phyloP scores from a whole-genome alignment of 2,797 vertebrate genomes.

The Sebastes steindachneri region DNA sequence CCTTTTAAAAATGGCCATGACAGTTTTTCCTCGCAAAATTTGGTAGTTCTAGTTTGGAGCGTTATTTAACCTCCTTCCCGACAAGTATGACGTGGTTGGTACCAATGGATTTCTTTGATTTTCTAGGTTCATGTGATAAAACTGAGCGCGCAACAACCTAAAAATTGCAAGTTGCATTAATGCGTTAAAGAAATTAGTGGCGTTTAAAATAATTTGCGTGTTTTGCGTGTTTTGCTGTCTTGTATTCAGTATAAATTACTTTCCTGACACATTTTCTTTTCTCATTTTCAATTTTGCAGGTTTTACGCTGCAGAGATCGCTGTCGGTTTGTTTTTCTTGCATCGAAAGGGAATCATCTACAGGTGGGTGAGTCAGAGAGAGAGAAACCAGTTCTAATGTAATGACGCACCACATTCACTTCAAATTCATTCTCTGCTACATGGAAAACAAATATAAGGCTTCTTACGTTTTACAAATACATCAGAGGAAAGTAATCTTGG shows the following conservation, averaged over 20 bases:
- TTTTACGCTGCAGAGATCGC: constrained; percentile 98
- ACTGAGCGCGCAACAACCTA: no score
- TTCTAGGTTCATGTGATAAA: no score
- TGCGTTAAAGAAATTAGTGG: no score
- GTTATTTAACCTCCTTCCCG: no score
- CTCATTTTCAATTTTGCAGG: constrained; percentile 75
- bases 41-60: no score
- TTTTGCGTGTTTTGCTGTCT: background rate
- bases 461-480: background rate
- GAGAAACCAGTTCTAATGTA: background rate
- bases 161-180: no score
- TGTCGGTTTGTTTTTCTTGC: constrained; percentile 94
- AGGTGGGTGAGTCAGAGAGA: constrained; percentile 83
- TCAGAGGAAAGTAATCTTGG: background rate
- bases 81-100: no score
- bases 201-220: no score
- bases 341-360: constrained; percentile 96
- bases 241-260: background rate
- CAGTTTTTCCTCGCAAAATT: no score
- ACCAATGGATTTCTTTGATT: no score
- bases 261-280: background rate
- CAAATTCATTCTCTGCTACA: background rate
- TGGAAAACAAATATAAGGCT: background rate
- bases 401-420: background rate
- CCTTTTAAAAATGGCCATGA: no score